These are phyloP conservation scores for Habropoda laboriosa DNA, from an alignment of 1,140 invertebrate species.

Conservation along the genomic window DNA sequence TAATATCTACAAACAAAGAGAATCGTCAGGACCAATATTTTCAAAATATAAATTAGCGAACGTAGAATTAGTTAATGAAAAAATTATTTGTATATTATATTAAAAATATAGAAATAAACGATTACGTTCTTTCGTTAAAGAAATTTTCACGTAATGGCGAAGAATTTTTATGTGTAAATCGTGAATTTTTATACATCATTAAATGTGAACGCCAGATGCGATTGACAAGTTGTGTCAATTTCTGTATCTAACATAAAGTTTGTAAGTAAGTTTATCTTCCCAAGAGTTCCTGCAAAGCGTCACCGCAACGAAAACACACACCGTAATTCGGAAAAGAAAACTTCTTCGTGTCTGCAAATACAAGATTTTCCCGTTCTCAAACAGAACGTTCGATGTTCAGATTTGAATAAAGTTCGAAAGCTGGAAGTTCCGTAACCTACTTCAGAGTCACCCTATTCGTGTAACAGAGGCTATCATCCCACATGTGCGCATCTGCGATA, in stretches of 20 bases:
- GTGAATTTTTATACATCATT: too few relatives aligned
- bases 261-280: neutral
- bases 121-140: neutral
- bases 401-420: slow-evolving; percentile 8
- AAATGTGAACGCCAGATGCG: too few relatives aligned
- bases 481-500: neutral
- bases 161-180: neutral
- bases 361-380: neutral
- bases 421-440: neutral
- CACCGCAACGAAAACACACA: neutral
- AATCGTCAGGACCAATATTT: neutral
- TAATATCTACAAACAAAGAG: slow-evolving; percentile 37
- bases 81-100: neutral
- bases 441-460: neutral
- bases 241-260: neutral
- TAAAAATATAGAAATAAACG: neutral
- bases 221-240: too few relatives aligned
- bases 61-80: neutral
- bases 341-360: neutral
- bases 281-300: neutral
- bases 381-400: neutral
- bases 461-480: neutral
- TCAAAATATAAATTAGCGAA: too few relatives aligned
- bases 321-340: neutral
- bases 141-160: neutral